Evolutionary conservation across 1,140 invertebrate species (phyloP), one percentile per base, ranked within the genome.

Genomic region (Drosophila pseudoananassae): DNA sequence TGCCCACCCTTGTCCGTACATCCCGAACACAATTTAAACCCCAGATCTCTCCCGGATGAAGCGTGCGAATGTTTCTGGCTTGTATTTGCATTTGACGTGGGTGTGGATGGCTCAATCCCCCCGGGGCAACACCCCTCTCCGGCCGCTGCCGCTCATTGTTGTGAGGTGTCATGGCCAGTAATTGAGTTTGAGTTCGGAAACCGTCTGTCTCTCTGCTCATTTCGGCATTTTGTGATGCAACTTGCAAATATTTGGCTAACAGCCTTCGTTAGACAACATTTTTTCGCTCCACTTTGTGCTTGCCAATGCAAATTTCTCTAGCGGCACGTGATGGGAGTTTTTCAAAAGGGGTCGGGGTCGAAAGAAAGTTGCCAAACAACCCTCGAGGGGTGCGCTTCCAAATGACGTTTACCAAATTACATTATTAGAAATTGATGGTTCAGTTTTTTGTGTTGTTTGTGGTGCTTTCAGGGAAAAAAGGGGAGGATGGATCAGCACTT

Each of bases 391-490:
- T 76, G 54, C 68, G 71, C 53, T 47, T 66, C 60, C 71, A 79
- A 84, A 73, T 83, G 84, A 88, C 83, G 79, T 83, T 89, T 88
- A 79, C 63, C 50, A 88, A 88, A 88, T 88, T 88, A 89, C 83
- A 83, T 88, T 88, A 88, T 88, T 88, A 83, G 84, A 88, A 88
- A 88, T 88, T 88, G 83, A 88, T 88, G 83, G 84, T 79, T 88
- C 59, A 27, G 50, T 63, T 15, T 50, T 15, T 14, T 36, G 17
- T 5, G 9, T 36, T 3, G 12, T n/a, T 46, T 25, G 40, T 5
- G 9, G 12, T 3, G 12, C 10, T 46, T 25, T 14, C 6, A 14
- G 1, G 20, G 27, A 7, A 14, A 5, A 53, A 29, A 40, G 25
- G 59, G 17, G 14, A 47, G 31, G 20, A 14, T 43, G 40, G 40